A percentile compares a stretch with the other conserved stretches of the same genome.
Evolutionary conservation across 2,888 invertebrate genomes (phyloP).

Genomic region (Xanthostigma xanthostigma): DNA sequence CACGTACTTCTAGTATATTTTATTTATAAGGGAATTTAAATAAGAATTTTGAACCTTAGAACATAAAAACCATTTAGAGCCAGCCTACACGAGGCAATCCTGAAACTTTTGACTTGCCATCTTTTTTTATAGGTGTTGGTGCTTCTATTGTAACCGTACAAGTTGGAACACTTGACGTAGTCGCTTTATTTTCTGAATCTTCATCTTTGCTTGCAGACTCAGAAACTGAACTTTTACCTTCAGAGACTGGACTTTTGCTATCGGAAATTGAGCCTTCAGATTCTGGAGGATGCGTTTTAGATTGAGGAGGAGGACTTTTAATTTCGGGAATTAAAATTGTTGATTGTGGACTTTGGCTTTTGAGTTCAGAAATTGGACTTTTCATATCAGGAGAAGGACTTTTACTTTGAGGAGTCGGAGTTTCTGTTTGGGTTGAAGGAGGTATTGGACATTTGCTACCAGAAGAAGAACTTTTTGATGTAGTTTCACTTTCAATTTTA

Average conservation of each 20-base stretch:
- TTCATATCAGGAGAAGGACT: too few species aligned
- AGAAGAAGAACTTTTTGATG: too few species aligned
- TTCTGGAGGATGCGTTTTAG: constrained; percentile 16
- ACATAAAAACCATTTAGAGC: constrained; percentile 33
- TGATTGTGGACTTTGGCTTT: too few species aligned
- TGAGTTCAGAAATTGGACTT: too few species aligned
- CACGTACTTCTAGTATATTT: neutral
- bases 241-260: neutral
- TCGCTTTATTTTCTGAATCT: neutral
- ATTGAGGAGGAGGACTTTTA: too few species aligned
- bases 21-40: neutral
- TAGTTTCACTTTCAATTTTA: neutral
- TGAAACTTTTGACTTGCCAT: constrained; percentile 55
- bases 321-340: too few species aligned
- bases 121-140: constrained; percentile 17
- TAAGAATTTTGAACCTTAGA: neutral
- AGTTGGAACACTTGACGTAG: constrained; percentile 27
- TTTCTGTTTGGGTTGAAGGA: too few species aligned
- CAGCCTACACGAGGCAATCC: constrained; percentile 60
- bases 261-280: constrained; percentile 12
- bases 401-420: too few species aligned
- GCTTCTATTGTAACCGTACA: constrained; percentile 24
- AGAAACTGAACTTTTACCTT: too few species aligned
- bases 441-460: too few species aligned
- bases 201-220: neutral